Evolutionary conservation across 2,797 vertebrate species (phyloP).

Genomic region (Acanthurus tractus): DNA sequence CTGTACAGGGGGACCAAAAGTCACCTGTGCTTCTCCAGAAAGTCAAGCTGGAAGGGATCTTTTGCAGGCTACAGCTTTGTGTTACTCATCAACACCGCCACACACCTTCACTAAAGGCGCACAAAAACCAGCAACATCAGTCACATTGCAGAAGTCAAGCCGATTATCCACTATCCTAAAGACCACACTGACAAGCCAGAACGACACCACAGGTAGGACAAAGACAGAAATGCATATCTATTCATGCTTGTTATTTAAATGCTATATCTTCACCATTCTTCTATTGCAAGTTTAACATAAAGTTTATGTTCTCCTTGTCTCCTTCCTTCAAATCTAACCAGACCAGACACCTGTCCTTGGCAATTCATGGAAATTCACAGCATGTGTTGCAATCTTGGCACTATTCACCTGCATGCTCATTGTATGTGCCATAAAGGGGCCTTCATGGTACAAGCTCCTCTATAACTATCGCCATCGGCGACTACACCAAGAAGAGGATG

Average conservation of each 20-base stretch:
- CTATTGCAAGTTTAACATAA: background rate
- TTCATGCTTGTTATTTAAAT: background rate
- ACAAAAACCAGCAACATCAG: background rate
- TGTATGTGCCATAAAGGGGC: slow-evolving; percentile 88
- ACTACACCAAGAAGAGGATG: slow-evolving; percentile 68
- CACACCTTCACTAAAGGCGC: background rate
- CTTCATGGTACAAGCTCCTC: slow-evolving; percentile 88
- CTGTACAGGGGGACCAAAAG: slow-evolving; percentile 30
- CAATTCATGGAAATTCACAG: slow-evolving; percentile 92
- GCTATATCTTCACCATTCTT: background rate
- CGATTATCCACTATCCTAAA: background rate
- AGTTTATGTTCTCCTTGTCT: slow-evolving; percentile 9
- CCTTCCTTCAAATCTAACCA: slow-evolving; percentile 12
- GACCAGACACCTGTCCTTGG: slow-evolving; percentile 62
- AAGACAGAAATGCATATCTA: background rate
- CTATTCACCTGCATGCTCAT: slow-evolving; percentile 86
- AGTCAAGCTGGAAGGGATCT: slow-evolving; percentile 26
- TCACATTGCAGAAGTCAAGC: fast-evolving
- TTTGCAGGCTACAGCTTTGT: slow-evolving; percentile 22
- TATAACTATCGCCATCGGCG: slow-evolving; percentile 90
- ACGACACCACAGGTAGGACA: slow-evolving; percentile 43
- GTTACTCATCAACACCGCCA: slow-evolving; percentile 10
- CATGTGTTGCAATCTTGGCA: slow-evolving; percentile 83
- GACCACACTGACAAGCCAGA: background rate
- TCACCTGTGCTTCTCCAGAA: slow-evolving; percentile 60